Evolutionary conservation across 2,888 invertebrate species (phyloP), one percentile per base, ranked within the genome.

Genomic region (Tetanocera ferruginea): DNA sequence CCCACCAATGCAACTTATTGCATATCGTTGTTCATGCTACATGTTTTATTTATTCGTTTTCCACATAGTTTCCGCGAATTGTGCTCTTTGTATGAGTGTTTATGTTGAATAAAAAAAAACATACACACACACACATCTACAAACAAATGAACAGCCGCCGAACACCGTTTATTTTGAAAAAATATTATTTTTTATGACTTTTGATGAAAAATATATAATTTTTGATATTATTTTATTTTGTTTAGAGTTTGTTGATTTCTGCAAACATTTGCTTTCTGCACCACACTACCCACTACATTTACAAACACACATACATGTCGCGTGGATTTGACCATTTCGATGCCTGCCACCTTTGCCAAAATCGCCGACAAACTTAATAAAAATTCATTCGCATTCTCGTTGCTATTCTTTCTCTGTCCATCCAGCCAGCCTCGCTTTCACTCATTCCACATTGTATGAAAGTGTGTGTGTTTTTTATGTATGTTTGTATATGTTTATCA

Each of bases 311-410:
- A 31, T 52, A 25, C 34, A 55, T 9, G 57, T 25, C 19, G n/a
- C 23, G 49, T 1, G 25, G 19, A 9, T 34, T 4, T 69, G 49
- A 49, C 49, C 43, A 49, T 49, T 8, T 51, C 23, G n/a, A 57
- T 43, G 60, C 31, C 55, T 76, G 64, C 14, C 71, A 71, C 72
- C 77, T 73, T 73, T 71, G 55, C 19, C 34, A 69, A 73, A 55
- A 73, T 73, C 69, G 57, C 57, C 69, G 67, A 28, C 69, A 77
- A 77, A 77, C 69, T 73, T 60, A 73, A 77, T 77, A 77, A 77
- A 77, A 73, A 77, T 70, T 71, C 70, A 62, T 64, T 70, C 64
- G 76, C 19, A 64, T 74, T 75, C 57, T 49, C 55, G 64, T 25
- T 64, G 23, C 69, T 31, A 14, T 51, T 69, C 31, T 49, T 28